These are phyloP conservation scores for Acanthurus leucopareius DNA, from an alignment of 2,797 vertebrate genomes.

Conservation along the genomic window DNA sequence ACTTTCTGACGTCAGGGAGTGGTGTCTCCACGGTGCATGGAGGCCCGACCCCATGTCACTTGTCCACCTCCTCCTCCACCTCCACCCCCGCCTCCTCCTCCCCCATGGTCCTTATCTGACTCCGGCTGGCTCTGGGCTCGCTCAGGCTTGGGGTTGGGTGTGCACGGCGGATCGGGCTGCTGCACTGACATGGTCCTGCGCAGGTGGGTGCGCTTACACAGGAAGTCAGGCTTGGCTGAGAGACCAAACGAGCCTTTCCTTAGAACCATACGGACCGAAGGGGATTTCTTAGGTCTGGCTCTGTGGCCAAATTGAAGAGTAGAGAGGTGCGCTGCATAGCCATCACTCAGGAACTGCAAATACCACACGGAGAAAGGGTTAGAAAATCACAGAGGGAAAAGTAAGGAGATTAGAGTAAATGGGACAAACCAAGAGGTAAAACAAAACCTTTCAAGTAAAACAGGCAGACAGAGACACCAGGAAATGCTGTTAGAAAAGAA, in stretches of 20 bases:
- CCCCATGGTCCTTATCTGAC: conserved; percentile 94
- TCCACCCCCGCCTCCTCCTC: conserved; percentile 84
- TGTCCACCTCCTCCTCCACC: conserved; percentile 74
- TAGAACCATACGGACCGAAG: conserved; percentile 94
- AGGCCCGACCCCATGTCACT: conserved; percentile 81
- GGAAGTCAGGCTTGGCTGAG: conserved; percentile 94
- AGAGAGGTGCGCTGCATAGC: conserved; percentile 95
- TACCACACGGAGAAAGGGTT: neutral
- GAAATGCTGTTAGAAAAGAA: neutral
- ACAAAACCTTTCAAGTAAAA: conserved; percentile 10
- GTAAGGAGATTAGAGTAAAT: conserved; percentile 29
- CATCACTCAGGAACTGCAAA: conserved; percentile 94
- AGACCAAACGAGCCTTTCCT: conserved; percentile 97
- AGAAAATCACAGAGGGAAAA: conserved; percentile 1
- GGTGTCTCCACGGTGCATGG: conserved; percentile 86
- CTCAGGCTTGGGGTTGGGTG: conserved; percentile 94
- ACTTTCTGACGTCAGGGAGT: conserved; percentile 80
- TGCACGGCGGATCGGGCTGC: conserved; percentile 93
- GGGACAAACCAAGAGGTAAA: conserved; percentile 13
- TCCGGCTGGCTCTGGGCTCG: conserved; percentile 98
- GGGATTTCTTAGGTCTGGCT: conserved; percentile 94
- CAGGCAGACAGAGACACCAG: neutral
- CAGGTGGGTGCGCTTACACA: conserved; percentile 96
- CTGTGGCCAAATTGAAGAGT: conserved; percentile 93
- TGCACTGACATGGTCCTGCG: conserved; percentile 97